phyloP scores from a whole-genome alignment of 1,140 invertebrate species.

The Euwallacea similis region DNA sequence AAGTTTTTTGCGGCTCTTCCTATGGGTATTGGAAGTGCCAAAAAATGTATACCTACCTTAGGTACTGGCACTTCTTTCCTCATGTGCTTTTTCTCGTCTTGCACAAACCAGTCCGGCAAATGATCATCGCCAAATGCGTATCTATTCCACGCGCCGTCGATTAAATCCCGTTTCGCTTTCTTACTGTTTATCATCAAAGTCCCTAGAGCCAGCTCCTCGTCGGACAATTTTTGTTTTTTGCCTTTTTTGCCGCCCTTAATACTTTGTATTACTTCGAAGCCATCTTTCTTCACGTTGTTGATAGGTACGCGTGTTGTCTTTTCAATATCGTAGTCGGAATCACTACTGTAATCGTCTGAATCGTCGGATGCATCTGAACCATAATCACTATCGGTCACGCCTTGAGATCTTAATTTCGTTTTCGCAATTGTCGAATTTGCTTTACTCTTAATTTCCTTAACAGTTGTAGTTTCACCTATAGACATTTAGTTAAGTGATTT shows the following conservation, averaged over 20 bases:
- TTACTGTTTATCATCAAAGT: constrained; percentile 81
- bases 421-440: constrained; percentile 30
- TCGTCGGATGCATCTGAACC: constrained; percentile 39
- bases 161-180: constrained; percentile 82
- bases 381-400: constrained; percentile 43
- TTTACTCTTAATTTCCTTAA: constrained; percentile 6
- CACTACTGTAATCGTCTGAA: constrained; percentile 46
- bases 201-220: constrained; percentile 85
- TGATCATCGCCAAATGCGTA: constrained; percentile 86
- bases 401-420: constrained; percentile 43
- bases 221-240: constrained; percentile 76
- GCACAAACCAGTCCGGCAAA: constrained; percentile 94
- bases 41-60: constrained; percentile 58
- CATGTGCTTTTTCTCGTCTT: constrained; percentile 93
- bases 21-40: background rate
- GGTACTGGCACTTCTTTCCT: constrained; percentile 75
- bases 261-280: constrained; percentile 69
- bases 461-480: constrained; percentile 30
- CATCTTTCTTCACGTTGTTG: constrained; percentile 57
- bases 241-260: constrained; percentile 52
- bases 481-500: too few species aligned
- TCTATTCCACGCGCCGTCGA: constrained; percentile 89
- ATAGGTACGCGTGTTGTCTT: constrained; percentile 49
- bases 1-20: background rate
- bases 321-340: constrained; percentile 67